Base-by-base conservation (phyloP, 2,888 invertebrate species). In the Cyclophora punctaria region DNA sequence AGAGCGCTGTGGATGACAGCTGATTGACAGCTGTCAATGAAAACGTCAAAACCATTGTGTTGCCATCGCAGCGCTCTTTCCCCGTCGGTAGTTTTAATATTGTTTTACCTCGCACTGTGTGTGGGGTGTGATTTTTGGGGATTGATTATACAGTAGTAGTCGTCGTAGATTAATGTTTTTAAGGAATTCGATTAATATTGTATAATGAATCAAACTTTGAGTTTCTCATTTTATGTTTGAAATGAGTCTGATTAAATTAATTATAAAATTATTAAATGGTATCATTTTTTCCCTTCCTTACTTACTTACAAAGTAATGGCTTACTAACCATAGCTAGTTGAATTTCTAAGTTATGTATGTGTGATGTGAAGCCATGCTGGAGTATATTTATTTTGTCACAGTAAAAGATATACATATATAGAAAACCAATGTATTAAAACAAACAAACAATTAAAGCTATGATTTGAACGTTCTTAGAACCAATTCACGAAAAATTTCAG, bases 171-270 rank as follows among this genome's bases (percentile, higher is more conserved):
- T 73, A 71, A 66, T 60, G 60, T 67, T 67, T 77, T 60, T 73
- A 71, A 56, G 64, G 65, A 66, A 62, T 64, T 65, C 62, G 55
- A 66, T 70, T 73, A 71, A 66, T 74, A 62, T 75, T 80, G 82
- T 78, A 80, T 63, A 71, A 75, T 71, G 63, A 72, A 70, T 69
- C 69, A 64, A 62, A 66, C 64, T 74, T 75, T 71, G 74, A 66
- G 74, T 78, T 71, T 78, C 82, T 83, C 83, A 83, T 79, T 82
- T 80, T 83, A 20, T 77, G 78, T 83, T 81, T 82, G 77, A 83
- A 85, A 85, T 83, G 87, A 87, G 86, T 87, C 82, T 83, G 82
- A 87, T 81, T 87, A 85, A 75, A 80, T 74, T 83, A 83, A 83
- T 20, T 80, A 82, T 78, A 75, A 75, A 80, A 70, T 70, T 64